Evolutionary conservation across 2,113 vertebrate species (phyloP).

Genomic region (Corapipo altera): DNA sequence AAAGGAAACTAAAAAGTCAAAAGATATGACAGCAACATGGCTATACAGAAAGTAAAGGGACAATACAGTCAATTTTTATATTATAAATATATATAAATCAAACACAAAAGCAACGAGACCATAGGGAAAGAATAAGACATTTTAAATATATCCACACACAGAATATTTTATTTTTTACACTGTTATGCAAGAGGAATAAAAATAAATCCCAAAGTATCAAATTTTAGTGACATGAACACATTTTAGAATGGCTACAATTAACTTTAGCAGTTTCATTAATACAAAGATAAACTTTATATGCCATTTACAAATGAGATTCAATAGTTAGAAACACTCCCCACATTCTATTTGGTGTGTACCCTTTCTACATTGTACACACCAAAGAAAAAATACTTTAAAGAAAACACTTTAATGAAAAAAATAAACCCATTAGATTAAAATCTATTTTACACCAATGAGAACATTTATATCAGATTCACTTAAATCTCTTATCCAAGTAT

Average conservation of each 20-base stretch:
- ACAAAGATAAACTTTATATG: background rate
- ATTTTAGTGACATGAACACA: background rate
- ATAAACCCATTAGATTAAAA: background rate
- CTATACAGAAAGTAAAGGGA: background rate
- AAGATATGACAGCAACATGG: background rate
- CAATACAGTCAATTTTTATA: background rate
- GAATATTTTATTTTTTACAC: background rate
- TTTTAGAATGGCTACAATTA: background rate
- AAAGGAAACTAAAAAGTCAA: background rate
- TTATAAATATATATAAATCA: background rate
- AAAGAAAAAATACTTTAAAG: background rate
- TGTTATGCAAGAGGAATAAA: background rate
- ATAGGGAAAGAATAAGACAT: background rate
- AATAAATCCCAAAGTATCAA: background rate
- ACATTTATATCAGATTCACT: background rate
- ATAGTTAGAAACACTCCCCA: rapidly evolving
- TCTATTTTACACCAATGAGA: background rate
- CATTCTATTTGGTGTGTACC: background rate
- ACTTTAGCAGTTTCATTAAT: background rate
- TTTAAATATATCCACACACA: background rate
- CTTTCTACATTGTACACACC: background rate
- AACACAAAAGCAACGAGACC: background rate
- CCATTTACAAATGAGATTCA: background rate
- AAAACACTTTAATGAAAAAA: background rate
- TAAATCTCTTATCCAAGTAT: background rate